Percentiles rank a stretch among this genome's conserved stretches.
Evolutionary conservation across 1,140 invertebrate genomes (phyloP).

Genomic region (Aethina tumida): DNA sequence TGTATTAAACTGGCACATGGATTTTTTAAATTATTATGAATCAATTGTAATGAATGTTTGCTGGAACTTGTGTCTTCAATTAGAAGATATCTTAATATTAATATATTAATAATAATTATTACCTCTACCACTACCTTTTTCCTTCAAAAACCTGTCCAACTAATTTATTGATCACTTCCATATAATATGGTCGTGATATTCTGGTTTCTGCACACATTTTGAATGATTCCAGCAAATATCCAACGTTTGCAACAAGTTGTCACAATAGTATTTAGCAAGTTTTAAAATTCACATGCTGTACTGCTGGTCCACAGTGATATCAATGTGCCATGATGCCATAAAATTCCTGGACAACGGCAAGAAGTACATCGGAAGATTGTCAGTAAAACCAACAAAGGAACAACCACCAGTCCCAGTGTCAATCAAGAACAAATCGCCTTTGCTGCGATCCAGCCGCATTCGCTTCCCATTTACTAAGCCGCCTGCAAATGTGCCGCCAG

Average conservation of each 20-base stretch:
- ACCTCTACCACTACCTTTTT: neutral
- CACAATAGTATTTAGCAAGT: neutral
- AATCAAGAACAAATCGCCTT: constrained; percentile 15
- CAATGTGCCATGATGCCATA: constrained; percentile 20
- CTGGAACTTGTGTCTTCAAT: neutral
- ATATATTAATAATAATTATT: constrained; percentile 2
- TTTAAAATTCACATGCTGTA: neutral
- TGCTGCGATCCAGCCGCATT: constrained; percentile 9
- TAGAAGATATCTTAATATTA: neutral
- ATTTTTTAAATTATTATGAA: constrained; percentile 1
- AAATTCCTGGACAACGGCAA: constrained; percentile 16
- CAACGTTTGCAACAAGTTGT: neutral
- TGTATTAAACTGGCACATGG: neutral
- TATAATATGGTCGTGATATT: constrained; percentile 4
- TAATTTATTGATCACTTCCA: neutral
- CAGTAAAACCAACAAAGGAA: constrained; percentile 9
- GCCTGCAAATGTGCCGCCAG: neutral
- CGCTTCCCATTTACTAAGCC: constrained; percentile 18
- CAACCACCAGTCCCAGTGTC: neutral
- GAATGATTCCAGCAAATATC: neutral
- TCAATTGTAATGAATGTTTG: constrained; percentile 2
- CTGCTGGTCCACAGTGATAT: constrained; percentile 21
- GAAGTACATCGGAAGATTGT: constrained; percentile 14
- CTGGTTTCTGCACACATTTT: neutral
- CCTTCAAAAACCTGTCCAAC: neutral